phyloP scores from a whole-genome alignment of 2,888 invertebrate species.

The Watsonalla binaria region DNA sequence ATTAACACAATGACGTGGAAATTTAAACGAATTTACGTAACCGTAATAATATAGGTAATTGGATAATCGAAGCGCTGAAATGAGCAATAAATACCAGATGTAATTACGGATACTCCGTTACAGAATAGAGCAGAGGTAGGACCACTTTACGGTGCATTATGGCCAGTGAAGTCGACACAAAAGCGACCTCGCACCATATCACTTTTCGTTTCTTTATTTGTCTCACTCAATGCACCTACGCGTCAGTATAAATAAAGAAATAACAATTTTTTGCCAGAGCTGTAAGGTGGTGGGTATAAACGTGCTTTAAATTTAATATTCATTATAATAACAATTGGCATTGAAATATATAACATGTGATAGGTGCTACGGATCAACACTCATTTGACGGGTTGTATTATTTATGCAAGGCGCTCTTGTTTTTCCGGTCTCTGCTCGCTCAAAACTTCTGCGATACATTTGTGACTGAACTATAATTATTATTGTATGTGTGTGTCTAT shows the following conservation, averaged over 20 bases:
- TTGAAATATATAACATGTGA: not conserved
- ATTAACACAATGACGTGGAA: not conserved
- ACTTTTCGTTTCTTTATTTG: constrained; percentile 49
- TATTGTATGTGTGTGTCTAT: too few relatives aligned
- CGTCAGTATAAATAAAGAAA: constrained; percentile 34
- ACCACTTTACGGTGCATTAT: constrained; percentile 18
- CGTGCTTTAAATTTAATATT: not conserved
- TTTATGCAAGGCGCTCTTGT: not conserved
- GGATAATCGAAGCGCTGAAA: not conserved
- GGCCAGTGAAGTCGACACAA: constrained; percentile 35
- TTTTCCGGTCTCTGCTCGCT: not conserved
- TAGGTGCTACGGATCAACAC: not conserved
- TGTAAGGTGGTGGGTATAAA: not conserved
- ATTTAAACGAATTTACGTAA: not conserved
- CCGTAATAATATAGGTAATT: not conserved
- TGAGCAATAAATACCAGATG: constrained; percentile 7
- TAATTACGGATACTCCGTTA: not conserved
- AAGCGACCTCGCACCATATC: constrained; percentile 48
- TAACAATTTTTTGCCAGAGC: constrained; percentile 20
- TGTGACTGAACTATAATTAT: not conserved
- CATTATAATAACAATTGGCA: not conserved
- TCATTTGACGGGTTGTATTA: not conserved
- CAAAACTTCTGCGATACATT: not conserved
- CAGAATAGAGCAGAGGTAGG: constrained; percentile 13
- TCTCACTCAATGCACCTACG: constrained; percentile 38